phyloP scores from a whole-genome alignment of 1,140 invertebrate species.

The Stenopsyche tienmushanensis region DNA sequence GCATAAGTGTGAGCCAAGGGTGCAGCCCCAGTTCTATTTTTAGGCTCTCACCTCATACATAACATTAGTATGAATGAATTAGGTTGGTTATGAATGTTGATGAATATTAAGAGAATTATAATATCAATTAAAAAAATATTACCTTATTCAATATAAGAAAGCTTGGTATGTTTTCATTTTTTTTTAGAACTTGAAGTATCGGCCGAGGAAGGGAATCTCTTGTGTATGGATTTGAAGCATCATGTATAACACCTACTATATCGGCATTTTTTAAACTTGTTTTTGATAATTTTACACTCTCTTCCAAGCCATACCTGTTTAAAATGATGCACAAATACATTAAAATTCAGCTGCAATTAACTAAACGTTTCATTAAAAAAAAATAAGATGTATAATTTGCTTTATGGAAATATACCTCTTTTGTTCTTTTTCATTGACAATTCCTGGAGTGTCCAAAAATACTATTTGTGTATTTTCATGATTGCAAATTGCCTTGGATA shows the following conservation, averaged over 20 bases:
- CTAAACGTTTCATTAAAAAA: background rate
- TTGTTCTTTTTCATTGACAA: constrained; percentile 66
- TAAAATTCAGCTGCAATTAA: background rate
- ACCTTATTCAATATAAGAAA: constrained; percentile 90
- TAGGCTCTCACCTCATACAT: too few species aligned
- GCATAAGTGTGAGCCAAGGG: too few species aligned
- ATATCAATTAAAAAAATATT: constrained; percentile 31
- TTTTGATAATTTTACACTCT: constrained; percentile 67
- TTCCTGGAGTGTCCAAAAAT: constrained; percentile 84
- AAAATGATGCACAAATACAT: constrained; percentile 44
- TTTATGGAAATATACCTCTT: constrained; percentile 61
- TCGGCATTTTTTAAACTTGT: constrained; percentile 71
- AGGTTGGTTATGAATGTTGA: background rate
- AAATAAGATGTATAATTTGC: background rate
- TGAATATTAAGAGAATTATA: constrained; percentile 3
- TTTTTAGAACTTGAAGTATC: constrained; percentile 68
- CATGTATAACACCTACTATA: constrained; percentile 83
- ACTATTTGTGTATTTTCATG: constrained; percentile 79
- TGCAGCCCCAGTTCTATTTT: too few species aligned
- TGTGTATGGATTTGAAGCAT: constrained; percentile 71
- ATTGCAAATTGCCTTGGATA: constrained; percentile 70
- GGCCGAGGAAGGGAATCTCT: constrained; percentile 67
- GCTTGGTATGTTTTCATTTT: constrained; percentile 64
- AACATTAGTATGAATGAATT: too few species aligned
- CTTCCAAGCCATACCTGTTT: constrained; percentile 68